Conservation (phyloP, 92 coral and sea anemone genomes). For the Anthopleura xanthogrammica region DNA sequence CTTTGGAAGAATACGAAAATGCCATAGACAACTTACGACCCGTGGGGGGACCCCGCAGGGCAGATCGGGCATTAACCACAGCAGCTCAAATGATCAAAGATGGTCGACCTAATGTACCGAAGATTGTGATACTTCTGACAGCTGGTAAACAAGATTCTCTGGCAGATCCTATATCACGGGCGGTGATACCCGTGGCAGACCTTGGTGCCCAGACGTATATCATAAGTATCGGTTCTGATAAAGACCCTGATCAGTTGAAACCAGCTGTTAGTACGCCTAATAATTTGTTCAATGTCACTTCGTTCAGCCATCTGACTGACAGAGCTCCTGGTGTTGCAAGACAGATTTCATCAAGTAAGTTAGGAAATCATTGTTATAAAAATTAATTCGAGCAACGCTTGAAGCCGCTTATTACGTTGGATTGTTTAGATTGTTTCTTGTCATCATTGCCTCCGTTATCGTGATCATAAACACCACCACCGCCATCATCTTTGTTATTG, state of each 20-base stretch:
- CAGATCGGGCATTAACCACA: slow-evolving; percentile 59
- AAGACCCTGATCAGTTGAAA: background rate
- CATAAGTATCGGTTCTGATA: slow-evolving; percentile 34
- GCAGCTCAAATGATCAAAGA: slow-evolving; percentile 50
- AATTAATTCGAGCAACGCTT: no score
- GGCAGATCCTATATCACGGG: slow-evolving; percentile 48
- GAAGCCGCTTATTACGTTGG: no score
- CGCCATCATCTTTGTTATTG: no score
- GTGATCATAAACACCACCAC: no score
- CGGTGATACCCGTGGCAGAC: slow-evolving; percentile 42
- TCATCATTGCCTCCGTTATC: no score
- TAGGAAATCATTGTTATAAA: no score
- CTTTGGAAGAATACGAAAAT: slow-evolving; percentile 32
- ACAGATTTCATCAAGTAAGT: slow-evolving; percentile 24
- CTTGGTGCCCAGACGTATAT: slow-evolving; percentile 59
- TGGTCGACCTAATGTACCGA: slow-evolving; percentile 60
- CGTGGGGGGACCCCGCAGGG: slow-evolving; percentile 58
- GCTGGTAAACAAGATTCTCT: slow-evolving; percentile 53
- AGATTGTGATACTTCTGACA: slow-evolving; percentile 54
- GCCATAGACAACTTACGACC: slow-evolving; percentile 39
- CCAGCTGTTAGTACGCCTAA: slow-evolving; percentile 4
- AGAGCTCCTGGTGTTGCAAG: slow-evolving; percentile 28
- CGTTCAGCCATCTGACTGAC: slow-evolving; percentile 24
- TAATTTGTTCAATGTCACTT: slow-evolving; percentile 13
- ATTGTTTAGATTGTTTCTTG: no score